Evolutionary conservation across 2,888 invertebrate genomes (phyloP), one percentile per base, ranked within the genome.

Genomic region (Phengaris alcon): DNA sequence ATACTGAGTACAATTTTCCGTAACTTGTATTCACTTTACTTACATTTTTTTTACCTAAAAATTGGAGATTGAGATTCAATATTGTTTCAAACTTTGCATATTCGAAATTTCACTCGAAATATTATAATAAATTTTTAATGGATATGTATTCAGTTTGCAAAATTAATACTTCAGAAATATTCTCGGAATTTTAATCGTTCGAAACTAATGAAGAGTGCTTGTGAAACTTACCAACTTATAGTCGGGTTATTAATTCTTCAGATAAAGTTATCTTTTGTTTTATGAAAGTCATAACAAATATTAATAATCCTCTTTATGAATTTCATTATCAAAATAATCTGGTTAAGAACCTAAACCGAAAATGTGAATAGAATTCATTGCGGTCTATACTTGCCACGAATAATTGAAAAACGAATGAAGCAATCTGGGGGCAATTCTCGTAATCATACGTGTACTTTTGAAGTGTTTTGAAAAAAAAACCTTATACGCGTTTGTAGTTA

Each of bases 181-280:
- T 12, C 64, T 35, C 35, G 64, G 64, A 64, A 64, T 64, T 64
- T 64, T 64, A 64, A 64, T 64, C 64, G 64, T 12, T 64, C 35
- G 12, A 64, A 64, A 35, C 64, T 64, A 64, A 64, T 64, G 59
- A 64, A 64, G 59, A 22, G 59, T 35, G 15, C 22, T 64, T 64
- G 44, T 13, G 64, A 64, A 64, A 64, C 64, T 64, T 64, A 22
- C 10, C 59, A 22, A 64, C 12, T 64, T 35, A 35, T 64, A 44
- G 35, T 64, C 64, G 12, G 35, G 35, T 35, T 64, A 73, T 48
- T 57, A 73, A 73, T 73, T 44, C 57, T 73, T 55, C n/a, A 15
- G 35, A 73, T 64, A 44, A 54, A 64, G 12, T 64, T 64, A 35
- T 44, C 64, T 64, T 35, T 64, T 64, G 64, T 64, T 64, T 64